These are phyloP conservation scores for Cliona cf. orientalis DNA, from an alignment of 37 sponge, comb jelly and placozoan genomes.

Conservation along the genomic window DNA sequence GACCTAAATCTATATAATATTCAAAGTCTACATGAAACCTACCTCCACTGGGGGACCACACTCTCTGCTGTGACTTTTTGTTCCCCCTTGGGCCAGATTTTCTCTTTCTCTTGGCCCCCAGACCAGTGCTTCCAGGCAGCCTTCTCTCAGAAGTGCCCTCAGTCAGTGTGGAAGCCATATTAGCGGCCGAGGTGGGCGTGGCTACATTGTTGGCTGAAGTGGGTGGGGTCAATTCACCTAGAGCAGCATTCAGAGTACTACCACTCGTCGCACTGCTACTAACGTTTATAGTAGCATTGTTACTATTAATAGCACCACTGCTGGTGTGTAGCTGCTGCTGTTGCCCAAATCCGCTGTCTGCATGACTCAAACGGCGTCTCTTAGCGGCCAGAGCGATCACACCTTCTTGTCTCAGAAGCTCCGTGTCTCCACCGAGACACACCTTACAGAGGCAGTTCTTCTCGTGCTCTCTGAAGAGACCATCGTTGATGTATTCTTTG, in stretches of 20 bases:
- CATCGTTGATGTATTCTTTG: conserved; percentile 67
- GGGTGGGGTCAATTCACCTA: background rate
- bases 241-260: conserved; percentile 1
- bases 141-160: background rate
- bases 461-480: conserved; percentile 67
- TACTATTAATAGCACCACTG: too few relatives aligned
- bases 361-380: conserved; percentile 58
- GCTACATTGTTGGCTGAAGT: background rate
- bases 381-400: conserved; percentile 57
- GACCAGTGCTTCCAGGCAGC: background rate
- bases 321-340: background rate
- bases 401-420: conserved; percentile 44
- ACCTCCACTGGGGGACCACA: conserved; percentile 76
- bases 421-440: conserved; percentile 52
- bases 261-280: too few relatives aligned
- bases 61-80: conserved; percentile 18
- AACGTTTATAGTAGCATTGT: too few relatives aligned
- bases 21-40: background rate
- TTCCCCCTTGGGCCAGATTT: background rate
- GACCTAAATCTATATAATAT: too few relatives aligned
- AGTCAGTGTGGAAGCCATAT: background rate
- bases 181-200: background rate
- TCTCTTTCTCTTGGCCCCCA: conserved; percentile 30
- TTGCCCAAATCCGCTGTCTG: conserved; percentile 9
- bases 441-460: conserved; percentile 64